A percentile compares a stretch with the other conserved stretches of the same genome.
Conservation (phyloP, 2,113 vertebrate genomes). For the Motacilla tschutschensis region DNA sequence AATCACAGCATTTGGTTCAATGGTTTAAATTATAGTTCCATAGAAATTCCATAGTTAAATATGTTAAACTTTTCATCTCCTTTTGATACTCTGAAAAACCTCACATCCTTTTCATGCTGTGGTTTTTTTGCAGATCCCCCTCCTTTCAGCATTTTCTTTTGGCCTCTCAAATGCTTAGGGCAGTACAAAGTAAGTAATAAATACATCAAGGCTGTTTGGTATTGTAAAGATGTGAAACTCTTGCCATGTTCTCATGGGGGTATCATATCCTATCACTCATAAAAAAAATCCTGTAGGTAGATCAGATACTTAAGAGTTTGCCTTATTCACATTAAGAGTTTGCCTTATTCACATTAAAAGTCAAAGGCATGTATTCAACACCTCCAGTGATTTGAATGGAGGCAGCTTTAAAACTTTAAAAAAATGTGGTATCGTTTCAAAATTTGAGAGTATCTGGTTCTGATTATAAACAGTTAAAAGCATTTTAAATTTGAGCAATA, state of each 20-base stretch:
- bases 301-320: neutral
- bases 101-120: neutral
- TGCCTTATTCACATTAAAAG: neutral
- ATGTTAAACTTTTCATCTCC: neutral
- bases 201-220: neutral
- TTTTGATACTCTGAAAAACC: neutral
- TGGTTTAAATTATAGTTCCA: neutral
- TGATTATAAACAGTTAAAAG: slow-evolving; percentile 40
- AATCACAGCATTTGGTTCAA: neutral
- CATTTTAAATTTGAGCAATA: slow-evolving; percentile 18
- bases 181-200: neutral
- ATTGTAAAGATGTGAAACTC: neutral
- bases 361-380: neutral
- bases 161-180: neutral
- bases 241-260: neutral
- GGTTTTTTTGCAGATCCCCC: neutral
- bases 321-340: neutral
- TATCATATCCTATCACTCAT: neutral
- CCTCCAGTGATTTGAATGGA: neutral
- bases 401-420: neutral
- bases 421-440: neutral
- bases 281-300: neutral
- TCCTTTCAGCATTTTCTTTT: neutral
- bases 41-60: neutral
- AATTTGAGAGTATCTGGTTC: neutral